Evolutionary conservation across 2,797 vertebrate genomes (phyloP), one percentile per base, ranked within the genome.

Genomic region (Bufotes viridis): DNA sequence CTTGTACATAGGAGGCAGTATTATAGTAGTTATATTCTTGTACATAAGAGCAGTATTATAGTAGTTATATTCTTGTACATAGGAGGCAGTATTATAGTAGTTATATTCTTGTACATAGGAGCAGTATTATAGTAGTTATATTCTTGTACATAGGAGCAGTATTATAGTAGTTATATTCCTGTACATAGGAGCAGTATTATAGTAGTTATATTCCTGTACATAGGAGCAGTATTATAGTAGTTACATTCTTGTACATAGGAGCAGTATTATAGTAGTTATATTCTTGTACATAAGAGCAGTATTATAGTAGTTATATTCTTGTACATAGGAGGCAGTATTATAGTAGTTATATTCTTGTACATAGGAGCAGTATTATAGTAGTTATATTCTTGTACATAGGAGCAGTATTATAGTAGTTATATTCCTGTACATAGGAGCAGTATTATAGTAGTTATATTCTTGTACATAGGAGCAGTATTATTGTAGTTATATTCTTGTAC

Each of bases 391-490:
- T 67, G 63, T 67, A 67, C 13, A 67, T 67, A 67, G 63, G 9
- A 13, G 63, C 63, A 67, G 63, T 67, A 67, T 67, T 67, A 67
- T 67, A 67, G 63, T 67, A 67, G 63, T 67, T 67, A 67, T 67
- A 67, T 67, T 67, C 63, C 26, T 67, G 63, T 24, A 67, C 4
- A 67, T 67, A 67, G 63, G 63, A 15, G 63, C n/a, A 67, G 63
- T 67, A 67, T 67, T 67, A 67, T 67, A 67, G 63, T 67, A 67
- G 63, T 67, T 67, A 67, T 67, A 67, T 26, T 67, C 63, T 67
- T 67, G 63, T 67, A 67, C 13, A 67, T 67, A 67, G 63, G 22
- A 67, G 22, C n/a, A 67, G 63, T 67, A 67, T 67, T 67, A 67
- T 67, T 26, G n/a, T 67, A 67, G 63, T 67, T 67, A 67, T 67